These are phyloP conservation scores for Ambastaia sidthimunki DNA, from an alignment of 2,797 vertebrate genomes.

Conservation along the genomic window DNA sequence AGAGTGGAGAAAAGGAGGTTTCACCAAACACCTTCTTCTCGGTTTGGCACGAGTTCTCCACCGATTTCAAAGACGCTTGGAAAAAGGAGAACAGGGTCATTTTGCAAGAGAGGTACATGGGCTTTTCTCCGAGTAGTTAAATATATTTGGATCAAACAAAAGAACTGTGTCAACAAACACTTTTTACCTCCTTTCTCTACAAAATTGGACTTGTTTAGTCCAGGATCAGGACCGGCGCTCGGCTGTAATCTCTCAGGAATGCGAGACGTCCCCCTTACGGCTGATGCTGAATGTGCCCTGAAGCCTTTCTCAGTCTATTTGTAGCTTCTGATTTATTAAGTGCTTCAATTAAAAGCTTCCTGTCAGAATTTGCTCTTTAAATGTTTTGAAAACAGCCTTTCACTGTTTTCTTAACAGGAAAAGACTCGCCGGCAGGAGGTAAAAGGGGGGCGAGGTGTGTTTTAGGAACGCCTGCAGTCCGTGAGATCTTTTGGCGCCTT, in stretches of 20 bases:
- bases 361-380: conserved; percentile 45
- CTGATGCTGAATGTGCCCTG: conserved; percentile 2
- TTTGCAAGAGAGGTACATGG: conserved; percentile 88
- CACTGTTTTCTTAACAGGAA: conserved; percentile 13
- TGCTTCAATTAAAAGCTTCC: conserved; percentile 14
- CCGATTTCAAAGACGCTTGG: conserved; percentile 96
- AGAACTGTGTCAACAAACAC: conserved; percentile 24
- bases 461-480: conserved; percentile 4
- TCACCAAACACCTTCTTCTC: conserved; percentile 91
- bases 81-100: conserved; percentile 96
- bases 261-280: not conserved
- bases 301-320: conserved; percentile 24
- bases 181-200: not conserved
- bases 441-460: not conserved
- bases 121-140: not conserved
- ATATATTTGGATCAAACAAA: conserved; percentile 22
- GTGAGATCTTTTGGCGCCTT: not conserved
- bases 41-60: conserved; percentile 96
- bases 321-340: conserved; percentile 49
- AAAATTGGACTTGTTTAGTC: conserved; percentile 41
- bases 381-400: conserved; percentile 53
- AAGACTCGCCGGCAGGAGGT: conserved; percentile 5
- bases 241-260: conserved; percentile 45
- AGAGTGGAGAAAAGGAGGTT: conserved; percentile 93
- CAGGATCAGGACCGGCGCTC: conserved; percentile 34